A percentile compares a stretch with the other conserved stretches of the same genome.
Conservation (phyloP, 2,888 invertebrate genomes). For the Amiota minor region DNA sequence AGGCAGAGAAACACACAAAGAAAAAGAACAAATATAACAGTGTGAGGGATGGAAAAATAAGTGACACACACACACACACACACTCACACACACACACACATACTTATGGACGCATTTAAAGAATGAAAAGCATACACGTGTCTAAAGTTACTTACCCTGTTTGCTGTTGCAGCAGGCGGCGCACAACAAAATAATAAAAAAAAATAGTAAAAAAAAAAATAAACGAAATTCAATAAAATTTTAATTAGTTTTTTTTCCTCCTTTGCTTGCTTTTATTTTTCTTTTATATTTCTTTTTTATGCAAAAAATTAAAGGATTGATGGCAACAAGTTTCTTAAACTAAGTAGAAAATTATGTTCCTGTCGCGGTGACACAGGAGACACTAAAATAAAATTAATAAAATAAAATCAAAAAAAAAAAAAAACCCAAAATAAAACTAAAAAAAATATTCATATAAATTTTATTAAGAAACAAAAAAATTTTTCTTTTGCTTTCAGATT, state of each 20-base stretch:
- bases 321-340: neutral
- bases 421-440: too few relatives aligned
- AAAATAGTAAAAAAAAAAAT: neutral
- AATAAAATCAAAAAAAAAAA: too few relatives aligned
- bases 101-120: neutral
- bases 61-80: neutral
- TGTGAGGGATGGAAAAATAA: neutral
- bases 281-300: conserved; percentile 17
- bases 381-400: too few relatives aligned
- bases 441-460: too few relatives aligned
- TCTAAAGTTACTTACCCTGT: conserved; percentile 54
- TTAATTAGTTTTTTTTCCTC: conserved; percentile 23
- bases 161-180: conserved; percentile 65
- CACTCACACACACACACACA: neutral
- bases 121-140: neutral
- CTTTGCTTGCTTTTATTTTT: neutral
- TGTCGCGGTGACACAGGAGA: too few relatives aligned
- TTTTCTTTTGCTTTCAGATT: too few relatives aligned
- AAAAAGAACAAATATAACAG: neutral
- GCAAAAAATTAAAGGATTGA: neutral
- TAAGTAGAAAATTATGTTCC: neutral
- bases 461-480: too few relatives aligned
- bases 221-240: conserved; percentile 25
- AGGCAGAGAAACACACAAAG: neutral
- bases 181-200: conserved; percentile 28